A percentile compares a stretch with the other conserved stretches of the same genome.
These are phyloP conservation scores for Geothlypis trichas DNA, from an alignment of 2,113 vertebrate genomes.

Conservation along the genomic window DNA sequence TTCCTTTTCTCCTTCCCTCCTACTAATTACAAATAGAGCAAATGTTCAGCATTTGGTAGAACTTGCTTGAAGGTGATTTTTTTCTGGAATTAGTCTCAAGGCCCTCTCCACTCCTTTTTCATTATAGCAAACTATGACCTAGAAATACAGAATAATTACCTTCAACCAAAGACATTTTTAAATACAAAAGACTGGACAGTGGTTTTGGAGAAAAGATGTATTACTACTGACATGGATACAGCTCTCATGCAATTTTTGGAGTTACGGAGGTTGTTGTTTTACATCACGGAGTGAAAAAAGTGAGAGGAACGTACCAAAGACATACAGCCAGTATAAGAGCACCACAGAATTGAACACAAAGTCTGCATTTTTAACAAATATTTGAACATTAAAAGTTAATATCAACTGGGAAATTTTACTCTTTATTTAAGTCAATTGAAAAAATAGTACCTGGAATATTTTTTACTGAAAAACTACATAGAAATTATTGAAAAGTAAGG, in stretches of 20 bases:
- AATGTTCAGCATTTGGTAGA: conserved; percentile 34
- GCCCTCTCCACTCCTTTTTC: neutral
- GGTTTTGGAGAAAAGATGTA: neutral
- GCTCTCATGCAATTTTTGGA: neutral
- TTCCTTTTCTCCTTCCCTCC: neutral
- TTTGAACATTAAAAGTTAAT: neutral
- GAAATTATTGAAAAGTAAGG: neutral
- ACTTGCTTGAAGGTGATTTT: conserved; percentile 12
- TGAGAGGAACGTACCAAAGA: neutral
- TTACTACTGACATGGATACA: neutral
- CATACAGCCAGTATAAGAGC: neutral
- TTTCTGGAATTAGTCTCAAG: conserved; percentile 15
- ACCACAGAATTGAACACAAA: neutral
- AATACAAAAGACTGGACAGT: neutral
- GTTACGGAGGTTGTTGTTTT: neutral
- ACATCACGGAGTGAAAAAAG: neutral
- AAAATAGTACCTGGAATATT: neutral
- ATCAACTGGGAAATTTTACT: neutral
- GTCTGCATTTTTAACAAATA: neutral
- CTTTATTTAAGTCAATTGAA: neutral
- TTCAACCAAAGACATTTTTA: conserved; percentile 15
- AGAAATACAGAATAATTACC: conserved; percentile 4
- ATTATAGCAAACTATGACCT: neutral
- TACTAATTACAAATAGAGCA: conserved; percentile 38
- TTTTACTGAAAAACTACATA: neutral